Percentiles rank a stretch among this genome's conserved stretches.
These are phyloP conservation scores for Phyto melanocephala DNA, from an alignment of 2,888 invertebrate genomes.

Conservation along the genomic window DNA sequence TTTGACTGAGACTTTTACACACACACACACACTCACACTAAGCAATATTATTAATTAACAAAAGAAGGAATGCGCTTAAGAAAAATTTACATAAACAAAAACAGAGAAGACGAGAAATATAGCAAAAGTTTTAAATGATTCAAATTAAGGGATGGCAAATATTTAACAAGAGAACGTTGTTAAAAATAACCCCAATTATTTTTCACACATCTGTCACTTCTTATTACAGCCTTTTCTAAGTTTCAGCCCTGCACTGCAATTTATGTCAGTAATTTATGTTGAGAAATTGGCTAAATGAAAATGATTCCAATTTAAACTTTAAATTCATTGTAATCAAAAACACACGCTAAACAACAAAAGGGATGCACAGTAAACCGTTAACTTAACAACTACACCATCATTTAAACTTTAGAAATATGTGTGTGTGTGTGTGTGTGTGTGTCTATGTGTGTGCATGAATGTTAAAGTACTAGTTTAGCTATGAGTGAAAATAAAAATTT, in stretches of 20 bases:
- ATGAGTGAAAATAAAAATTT: conserved; percentile 7
- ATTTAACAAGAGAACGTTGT: no score
- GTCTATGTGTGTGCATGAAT: neutral
- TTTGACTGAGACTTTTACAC: neutral
- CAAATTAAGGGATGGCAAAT: no score
- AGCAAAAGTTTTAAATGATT: neutral
- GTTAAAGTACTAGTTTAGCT: neutral
- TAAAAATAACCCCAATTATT: neutral
- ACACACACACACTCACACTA: neutral
- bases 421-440: neutral
- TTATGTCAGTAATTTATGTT: conserved; percentile 31
- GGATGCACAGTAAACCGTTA: conserved; percentile 59
- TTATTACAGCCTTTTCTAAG: neutral
- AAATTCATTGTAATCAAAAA: conserved; percentile 64
- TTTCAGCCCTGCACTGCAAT: neutral
- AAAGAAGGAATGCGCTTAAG: neutral
- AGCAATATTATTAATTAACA: conserved; percentile 34
- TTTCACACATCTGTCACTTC: neutral
- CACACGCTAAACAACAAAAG: conserved; percentile 62
- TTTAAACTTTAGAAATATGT: neutral
- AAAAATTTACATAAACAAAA: neutral
- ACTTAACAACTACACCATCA: neutral
- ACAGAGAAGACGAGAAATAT: neutral
- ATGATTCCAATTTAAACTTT: conserved; percentile 63
- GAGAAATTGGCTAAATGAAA: conserved; percentile 53